Percentiles rank a stretch among this genome's conserved stretches.
phyloP scores from a whole-genome alignment of 2,113 vertebrate species.

The Carassius gibelio region DNA sequence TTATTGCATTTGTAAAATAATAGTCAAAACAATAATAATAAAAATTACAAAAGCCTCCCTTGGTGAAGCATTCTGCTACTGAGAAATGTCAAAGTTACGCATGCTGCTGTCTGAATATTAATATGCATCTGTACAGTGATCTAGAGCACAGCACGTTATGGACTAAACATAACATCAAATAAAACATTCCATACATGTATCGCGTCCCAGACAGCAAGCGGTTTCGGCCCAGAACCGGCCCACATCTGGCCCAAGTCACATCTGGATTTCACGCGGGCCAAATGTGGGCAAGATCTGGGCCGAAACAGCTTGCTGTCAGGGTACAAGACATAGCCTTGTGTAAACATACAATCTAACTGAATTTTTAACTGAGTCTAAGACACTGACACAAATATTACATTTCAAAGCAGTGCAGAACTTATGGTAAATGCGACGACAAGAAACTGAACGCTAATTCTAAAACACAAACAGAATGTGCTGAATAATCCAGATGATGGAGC shows the following conservation, averaged over 20 bases:
- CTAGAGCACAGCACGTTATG: constrained; percentile 52
- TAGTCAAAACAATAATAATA: constrained; percentile 29
- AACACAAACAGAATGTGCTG: constrained; percentile 5
- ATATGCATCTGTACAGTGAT: constrained; percentile 50
- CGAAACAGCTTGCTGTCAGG: too few species aligned
- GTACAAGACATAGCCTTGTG: constrained; percentile 54
- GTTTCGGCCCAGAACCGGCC: too few species aligned
- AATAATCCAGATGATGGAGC: constrained; percentile 15
- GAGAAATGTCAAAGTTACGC: constrained; percentile 43
- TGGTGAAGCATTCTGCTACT: constrained; percentile 39
- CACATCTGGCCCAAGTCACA: too few species aligned
- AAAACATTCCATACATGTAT: constrained; percentile 60
- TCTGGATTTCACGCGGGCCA: too few species aligned
- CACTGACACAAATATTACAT: constrained; percentile 49
- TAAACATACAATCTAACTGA: constrained; percentile 60
- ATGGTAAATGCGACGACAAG: constrained; percentile 34
- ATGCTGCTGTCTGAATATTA: constrained; percentile 45
- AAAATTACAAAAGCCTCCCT: constrained; percentile 38
- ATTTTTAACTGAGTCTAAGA: constrained; percentile 50
- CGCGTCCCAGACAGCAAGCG: not conserved
- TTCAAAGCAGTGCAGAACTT: constrained; percentile 56
- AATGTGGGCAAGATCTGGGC: too few species aligned
- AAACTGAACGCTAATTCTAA: not conserved
- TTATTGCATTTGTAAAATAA: constrained; percentile 55
- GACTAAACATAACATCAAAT: constrained; percentile 53